Evolutionary conservation across 1,140 invertebrate genomes (phyloP).

Genomic region (Drosophila subobscura): DNA sequence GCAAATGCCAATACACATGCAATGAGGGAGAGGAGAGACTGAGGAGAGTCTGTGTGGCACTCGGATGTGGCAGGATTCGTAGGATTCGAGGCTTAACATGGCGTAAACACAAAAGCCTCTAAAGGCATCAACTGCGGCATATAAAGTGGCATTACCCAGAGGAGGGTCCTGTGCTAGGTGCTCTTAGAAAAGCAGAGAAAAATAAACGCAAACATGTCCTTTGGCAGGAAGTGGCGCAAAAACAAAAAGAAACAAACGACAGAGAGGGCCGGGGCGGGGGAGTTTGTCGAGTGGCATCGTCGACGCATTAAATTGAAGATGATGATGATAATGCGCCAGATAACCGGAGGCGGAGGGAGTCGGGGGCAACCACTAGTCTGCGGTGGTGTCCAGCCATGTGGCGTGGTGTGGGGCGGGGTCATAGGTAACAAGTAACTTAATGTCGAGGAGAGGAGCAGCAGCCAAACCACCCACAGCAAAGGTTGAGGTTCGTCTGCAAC

Average conservation of each 20-base stretch:
- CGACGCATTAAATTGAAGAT: conserved; percentile 82
- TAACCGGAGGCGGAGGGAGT: conserved; percentile 42
- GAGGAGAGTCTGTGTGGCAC: conserved; percentile 23
- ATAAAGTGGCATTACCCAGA: conserved; percentile 78
- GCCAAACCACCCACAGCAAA: conserved; percentile 1
- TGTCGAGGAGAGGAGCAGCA: conserved; percentile 66
- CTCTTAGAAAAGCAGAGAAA: conserved; percentile 18
- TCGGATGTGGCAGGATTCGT: conserved; percentile 34
- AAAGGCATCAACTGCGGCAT: conserved; percentile 82
- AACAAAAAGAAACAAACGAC: conserved; percentile 57
- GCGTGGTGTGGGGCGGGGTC: conserved; percentile 36
- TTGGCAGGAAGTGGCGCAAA: conserved; percentile 78
- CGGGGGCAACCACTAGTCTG: conserved; percentile 18
- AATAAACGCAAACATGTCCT: conserved; percentile 56
- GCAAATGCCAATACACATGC: conserved; percentile 81
- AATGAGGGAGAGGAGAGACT: conserved; percentile 33
- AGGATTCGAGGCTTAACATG: conserved; percentile 80
- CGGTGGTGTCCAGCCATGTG: conserved; percentile 1
- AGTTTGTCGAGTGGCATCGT: conserved; percentile 77
- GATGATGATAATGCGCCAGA: conserved; percentile 81
- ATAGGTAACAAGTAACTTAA: conserved; percentile 79
- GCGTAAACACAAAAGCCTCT: conserved; percentile 82
- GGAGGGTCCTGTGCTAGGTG: background rate
- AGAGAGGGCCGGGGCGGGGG: background rate
- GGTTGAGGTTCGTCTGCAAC: conserved; percentile 56